Base-by-base conservation (phyloP, 1,140 invertebrate genomes). In the Trachymyrmex septentrionalis region DNA sequence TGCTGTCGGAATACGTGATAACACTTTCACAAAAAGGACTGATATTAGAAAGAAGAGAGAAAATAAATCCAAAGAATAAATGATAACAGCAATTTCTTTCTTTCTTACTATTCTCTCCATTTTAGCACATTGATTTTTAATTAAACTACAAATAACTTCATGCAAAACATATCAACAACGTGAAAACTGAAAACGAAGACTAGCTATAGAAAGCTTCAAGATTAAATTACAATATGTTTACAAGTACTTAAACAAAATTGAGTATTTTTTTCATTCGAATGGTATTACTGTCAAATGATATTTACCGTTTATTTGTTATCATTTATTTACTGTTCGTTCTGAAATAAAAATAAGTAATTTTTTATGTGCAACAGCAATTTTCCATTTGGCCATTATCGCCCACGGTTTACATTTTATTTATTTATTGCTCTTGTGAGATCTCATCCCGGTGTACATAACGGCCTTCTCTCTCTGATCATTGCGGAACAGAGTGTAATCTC, bases 401-500 rank as follows among this genome's bases (percentile, higher is more conserved):
- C 38, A 34, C 24, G 38, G 3, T 19, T 84, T 14, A 16, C 50
- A 50, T 61, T 38, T 34, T 48, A 50, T 73, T 59, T 53, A 50
- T 10, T 34, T 59, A 72, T 73, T 48, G 12, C 55, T 59, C 30
- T 71, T 21, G 16, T 21, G 16, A 24, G 21, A 75, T 75, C 24
- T 75, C 80, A 12, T 75, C 9, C 4, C 55, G 12, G 14, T 48
- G 19, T 63, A 63, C n/a, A 34, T 48, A 75, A 75, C 24, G 57
- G 27, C n/a, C 53, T 84, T 34, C 7, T 34, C 9, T 24, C 14
- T 38, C 38, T 61, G 19, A 73, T 82, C 21, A 73, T 84, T 63
- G 38, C 67, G 16, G 12, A 59, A 34, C 66, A n/a, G 34, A 24
- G 30, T 73, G 69, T 57, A 50, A 75, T 84, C 80, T 75, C 57